These are phyloP conservation scores for Drosophila formosana DNA, from an alignment of 2,888 invertebrate genomes.

Conservation along the genomic window DNA sequence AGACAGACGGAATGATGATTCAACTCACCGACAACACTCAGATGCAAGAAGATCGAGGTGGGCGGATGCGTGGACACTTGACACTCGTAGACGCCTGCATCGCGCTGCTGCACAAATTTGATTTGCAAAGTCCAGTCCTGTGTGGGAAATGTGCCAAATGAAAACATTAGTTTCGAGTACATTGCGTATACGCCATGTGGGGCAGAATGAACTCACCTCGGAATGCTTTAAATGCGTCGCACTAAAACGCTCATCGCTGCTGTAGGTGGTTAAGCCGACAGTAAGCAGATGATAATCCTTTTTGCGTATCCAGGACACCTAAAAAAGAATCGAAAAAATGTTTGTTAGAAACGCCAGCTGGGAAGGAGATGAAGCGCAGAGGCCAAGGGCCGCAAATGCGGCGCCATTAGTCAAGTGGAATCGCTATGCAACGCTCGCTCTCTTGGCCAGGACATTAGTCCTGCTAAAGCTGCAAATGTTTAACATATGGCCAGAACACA, in stretches of 20 bases:
- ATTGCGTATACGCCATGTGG: slow-evolving; percentile 50
- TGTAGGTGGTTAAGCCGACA: slow-evolving; percentile 94
- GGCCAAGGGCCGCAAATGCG: slow-evolving; percentile 20
- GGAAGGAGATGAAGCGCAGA: not conserved
- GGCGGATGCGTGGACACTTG: slow-evolving; percentile 97
- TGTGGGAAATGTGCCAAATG: slow-evolving; percentile 53
- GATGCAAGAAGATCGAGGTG: slow-evolving; percentile 93
- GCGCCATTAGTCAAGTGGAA: slow-evolving; percentile 68
- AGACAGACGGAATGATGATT: not conserved
- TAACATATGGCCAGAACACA: slow-evolving; percentile 61
- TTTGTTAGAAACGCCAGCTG: slow-evolving; percentile 5
- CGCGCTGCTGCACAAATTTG: slow-evolving; percentile 93
- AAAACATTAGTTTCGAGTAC: slow-evolving; percentile 15
- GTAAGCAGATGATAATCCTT: slow-evolving; percentile 94
- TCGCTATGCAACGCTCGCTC: slow-evolving; percentile 23
- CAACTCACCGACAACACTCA: slow-evolving; percentile 94
- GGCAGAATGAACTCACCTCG: slow-evolving; percentile 87
- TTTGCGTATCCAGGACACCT: slow-evolving; percentile 95
- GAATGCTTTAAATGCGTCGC: slow-evolving; percentile 94
- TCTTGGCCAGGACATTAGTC: slow-evolving; percentile 14
- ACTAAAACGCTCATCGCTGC: slow-evolving; percentile 94
- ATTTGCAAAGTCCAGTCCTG: slow-evolving; percentile 97
- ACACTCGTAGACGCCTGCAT: slow-evolving; percentile 95
- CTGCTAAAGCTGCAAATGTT: slow-evolving; percentile 27
- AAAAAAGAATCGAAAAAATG: slow-evolving; percentile 56